A percentile compares a stretch with the other conserved stretches of the same genome.
Evolutionary conservation across 2,797 vertebrate species (phyloP).

Genomic region (Muraenolepis orangiensis): DNA sequence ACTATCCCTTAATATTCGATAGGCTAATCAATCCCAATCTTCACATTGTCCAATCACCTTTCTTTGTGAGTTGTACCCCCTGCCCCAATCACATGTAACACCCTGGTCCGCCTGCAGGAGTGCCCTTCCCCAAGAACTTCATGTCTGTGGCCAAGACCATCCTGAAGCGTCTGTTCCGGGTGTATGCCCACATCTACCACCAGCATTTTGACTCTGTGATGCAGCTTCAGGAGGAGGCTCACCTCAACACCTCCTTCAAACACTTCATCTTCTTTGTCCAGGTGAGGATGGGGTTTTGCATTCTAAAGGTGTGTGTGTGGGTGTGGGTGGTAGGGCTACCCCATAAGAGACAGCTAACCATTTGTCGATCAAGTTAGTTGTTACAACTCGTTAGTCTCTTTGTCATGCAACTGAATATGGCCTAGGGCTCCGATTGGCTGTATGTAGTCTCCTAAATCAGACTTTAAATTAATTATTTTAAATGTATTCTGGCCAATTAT

Average conservation of each 20-base stretch:
- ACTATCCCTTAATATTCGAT: not conserved
- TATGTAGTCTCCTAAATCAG: no score
- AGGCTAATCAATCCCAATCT: not conserved
- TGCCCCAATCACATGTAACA: conserved; percentile 18
- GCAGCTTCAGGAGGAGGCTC: conserved; percentile 95
- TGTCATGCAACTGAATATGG: not conserved
- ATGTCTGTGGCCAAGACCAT: conserved; percentile 99
- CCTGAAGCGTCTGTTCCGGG: conserved; percentile 91
- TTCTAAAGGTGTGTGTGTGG: not conserved
- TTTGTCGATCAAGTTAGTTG: no score
- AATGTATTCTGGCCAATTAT: no score
- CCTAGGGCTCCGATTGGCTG: not conserved
- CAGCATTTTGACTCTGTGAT: conserved; percentile 97
- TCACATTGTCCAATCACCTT: not conserved
- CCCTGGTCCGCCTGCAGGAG: conserved; percentile 71
- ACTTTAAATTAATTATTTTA: no score
- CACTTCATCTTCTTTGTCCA: conserved; percentile 99
- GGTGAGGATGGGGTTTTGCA: conserved; percentile 62
- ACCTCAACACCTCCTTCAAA: conserved; percentile 98
- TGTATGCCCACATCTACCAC: conserved; percentile 97
- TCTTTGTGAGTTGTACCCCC: not conserved
- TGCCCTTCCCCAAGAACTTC: conserved; percentile 96
- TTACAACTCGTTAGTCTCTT: no score
- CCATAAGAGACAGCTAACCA: no score
- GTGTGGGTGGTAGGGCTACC: no score